Base-by-base conservation (phyloP, 2,113 vertebrate species). In the Anseranas semipalmata region DNA sequence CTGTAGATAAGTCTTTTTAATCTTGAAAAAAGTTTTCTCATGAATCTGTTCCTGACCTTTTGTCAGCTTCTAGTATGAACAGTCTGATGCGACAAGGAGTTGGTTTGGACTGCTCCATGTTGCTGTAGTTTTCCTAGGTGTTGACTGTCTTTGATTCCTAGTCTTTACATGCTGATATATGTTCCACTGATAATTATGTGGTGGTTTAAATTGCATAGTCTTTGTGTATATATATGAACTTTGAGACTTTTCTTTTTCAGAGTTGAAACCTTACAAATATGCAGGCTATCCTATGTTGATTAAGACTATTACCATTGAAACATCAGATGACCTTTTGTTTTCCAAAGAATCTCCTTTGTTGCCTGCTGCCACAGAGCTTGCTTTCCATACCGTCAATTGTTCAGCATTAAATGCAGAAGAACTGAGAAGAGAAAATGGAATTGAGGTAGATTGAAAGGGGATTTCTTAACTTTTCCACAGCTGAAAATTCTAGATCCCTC, bases 281-380 rank as follows among this genome's bases (percentile, higher is more conserved):
- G 99, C 99, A 2, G 99, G 99, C 32, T 99, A 99, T 92, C 99
- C 99, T 43, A 99, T 99, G 99, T 98, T 99, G 73, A 99, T 99
- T 87, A 99, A 99, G 97, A 99, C 99, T 14, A 99, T 99, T 96
- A 99, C 98, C 24, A 99, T 99, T 98, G 99, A 99, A 97, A 99
- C 99, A 0, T 98, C 98, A 53, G 99, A 99, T 87, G 98, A 98
- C 52, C 98, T 98, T 89, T 98, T 99, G 32, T 99, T 99, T 97
- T 99, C 99, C 60, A 99, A 99, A 97, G 98, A 99, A 50, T 99
- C 99, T 35, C 99, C 99, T 6, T 94, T 99, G 52, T 97, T 99
- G 86, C 99, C 99, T 2, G 99, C 99, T 55, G 99, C 99, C 19
- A 87, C 99, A 19, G 99, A 99, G 60, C 98, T 99, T 62, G 99